Conservation (phyloP, 2,888 invertebrate genomes). For the Azorinus chamasolen region DNA sequence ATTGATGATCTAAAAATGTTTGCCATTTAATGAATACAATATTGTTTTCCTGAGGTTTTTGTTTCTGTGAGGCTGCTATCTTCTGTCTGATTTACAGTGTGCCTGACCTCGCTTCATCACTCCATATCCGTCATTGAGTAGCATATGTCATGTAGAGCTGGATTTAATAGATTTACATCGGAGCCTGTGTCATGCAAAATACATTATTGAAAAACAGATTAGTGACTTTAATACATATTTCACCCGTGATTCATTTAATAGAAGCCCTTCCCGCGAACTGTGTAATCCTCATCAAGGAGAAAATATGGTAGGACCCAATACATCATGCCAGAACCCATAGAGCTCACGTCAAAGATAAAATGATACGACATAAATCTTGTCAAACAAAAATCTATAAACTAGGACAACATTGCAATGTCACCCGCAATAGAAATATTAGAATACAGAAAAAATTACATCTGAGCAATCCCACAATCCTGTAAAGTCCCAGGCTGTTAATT, state of each 20-base stretch:
- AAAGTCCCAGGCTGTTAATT: too few species aligned
- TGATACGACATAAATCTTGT: conserved; percentile 30
- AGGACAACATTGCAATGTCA: not conserved
- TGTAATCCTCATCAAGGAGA: conserved; percentile 37
- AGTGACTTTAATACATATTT: conserved; percentile 61
- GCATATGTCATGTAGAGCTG: conserved; percentile 52
- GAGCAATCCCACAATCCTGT: too few species aligned
- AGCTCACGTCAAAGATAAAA: conserved; percentile 31
- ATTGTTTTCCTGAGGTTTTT: too few species aligned
- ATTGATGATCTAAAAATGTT: too few species aligned
- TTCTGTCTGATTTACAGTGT: not conserved
- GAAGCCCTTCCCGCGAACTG: conserved; percentile 39
- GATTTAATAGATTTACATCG: conserved; percentile 49
- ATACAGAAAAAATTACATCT: too few species aligned
- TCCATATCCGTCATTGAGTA: conserved; percentile 8
- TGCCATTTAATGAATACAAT: too few species aligned
- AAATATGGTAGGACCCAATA: conserved; percentile 28
- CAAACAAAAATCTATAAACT: conserved; percentile 28
- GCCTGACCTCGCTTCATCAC: conserved; percentile 2
- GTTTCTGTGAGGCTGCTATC: too few species aligned
- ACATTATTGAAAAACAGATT: conserved; percentile 67
- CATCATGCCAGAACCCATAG: conserved; percentile 24
- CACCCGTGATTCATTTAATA: conserved; percentile 56
- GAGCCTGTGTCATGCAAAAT: conserved; percentile 51
- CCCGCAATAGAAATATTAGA: too few species aligned